Conservation (phyloP, 2,113 vertebrate species). For the Zosterops hypoxanthus region DNA sequence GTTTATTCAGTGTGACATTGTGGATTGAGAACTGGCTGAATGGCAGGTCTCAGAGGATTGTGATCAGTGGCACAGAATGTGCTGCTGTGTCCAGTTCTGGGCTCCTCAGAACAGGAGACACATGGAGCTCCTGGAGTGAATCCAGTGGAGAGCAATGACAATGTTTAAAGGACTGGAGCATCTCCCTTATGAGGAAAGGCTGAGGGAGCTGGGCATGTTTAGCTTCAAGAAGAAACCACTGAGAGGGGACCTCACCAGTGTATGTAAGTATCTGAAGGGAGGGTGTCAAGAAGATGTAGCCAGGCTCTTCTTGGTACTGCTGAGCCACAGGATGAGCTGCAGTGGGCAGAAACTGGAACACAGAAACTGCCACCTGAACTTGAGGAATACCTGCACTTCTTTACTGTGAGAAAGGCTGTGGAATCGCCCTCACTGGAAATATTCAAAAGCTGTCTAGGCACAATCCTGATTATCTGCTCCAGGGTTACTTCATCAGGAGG, state of each 20-base stretch:
- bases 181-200: neutral
- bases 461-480: neutral
- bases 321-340: neutral
- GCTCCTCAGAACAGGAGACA: neutral
- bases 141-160: neutral
- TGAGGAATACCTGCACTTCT: neutral
- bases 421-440: neutral
- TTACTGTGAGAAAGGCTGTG: neutral
- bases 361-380: neutral
- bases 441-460: neutral
- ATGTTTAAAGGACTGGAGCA: neutral
- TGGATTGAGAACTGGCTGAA: neutral
- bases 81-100: neutral
- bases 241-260: neutral
- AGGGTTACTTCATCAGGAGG: too few relatives aligned
- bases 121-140: neutral
- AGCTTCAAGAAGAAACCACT: neutral
- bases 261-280: neutral
- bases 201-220: neutral
- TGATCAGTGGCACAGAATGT: neutral
- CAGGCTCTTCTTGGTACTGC: neutral
- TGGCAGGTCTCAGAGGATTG: neutral
- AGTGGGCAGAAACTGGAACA: neutral
- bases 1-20: neutral
- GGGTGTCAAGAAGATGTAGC: neutral